Percentiles rank a stretch among this genome's conserved stretches.
These are phyloP conservation scores for Etia nguti DNA, from an alignment of 2,113 vertebrate species.

Conservation along the genomic window DNA sequence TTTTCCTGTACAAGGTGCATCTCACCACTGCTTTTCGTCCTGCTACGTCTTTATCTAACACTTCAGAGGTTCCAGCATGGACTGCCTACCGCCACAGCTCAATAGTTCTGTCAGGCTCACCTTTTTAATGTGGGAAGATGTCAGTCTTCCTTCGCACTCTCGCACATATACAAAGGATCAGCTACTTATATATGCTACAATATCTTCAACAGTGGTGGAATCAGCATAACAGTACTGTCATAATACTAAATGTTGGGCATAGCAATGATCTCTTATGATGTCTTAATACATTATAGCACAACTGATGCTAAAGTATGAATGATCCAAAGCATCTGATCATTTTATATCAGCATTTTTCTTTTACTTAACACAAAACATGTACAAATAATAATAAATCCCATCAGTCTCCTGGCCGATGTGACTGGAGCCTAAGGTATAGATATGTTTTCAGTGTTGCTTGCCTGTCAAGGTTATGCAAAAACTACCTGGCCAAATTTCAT, in stretches of 20 bases:
- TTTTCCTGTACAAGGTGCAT: slow-evolving; percentile 1
- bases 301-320: neutral
- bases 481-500: neutral
- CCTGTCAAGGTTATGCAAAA: neutral
- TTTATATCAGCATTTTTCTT: neutral
- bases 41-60: slow-evolving; percentile 57
- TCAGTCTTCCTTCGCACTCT: neutral
- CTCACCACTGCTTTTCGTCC: slow-evolving; percentile 44
- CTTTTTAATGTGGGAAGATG: slow-evolving; percentile 52
- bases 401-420: no score
- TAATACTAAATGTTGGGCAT: neutral
- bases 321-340: neutral
- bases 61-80: slow-evolving; percentile 28
- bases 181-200: neutral
- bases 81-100: slow-evolving; percentile 50
- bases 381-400: neutral
- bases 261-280: neutral
- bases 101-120: slow-evolving; percentile 66
- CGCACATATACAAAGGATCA: neutral
- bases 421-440: no score
- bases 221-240: neutral
- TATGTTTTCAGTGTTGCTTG: neutral
- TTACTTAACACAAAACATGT: neutral
- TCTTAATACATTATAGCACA: neutral
- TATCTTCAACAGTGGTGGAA: neutral